A percentile compares a stretch with the other conserved stretches of the same genome.
Conservation (phyloP, 2,797 vertebrate species). For the Odontamblyopus rebecca region DNA sequence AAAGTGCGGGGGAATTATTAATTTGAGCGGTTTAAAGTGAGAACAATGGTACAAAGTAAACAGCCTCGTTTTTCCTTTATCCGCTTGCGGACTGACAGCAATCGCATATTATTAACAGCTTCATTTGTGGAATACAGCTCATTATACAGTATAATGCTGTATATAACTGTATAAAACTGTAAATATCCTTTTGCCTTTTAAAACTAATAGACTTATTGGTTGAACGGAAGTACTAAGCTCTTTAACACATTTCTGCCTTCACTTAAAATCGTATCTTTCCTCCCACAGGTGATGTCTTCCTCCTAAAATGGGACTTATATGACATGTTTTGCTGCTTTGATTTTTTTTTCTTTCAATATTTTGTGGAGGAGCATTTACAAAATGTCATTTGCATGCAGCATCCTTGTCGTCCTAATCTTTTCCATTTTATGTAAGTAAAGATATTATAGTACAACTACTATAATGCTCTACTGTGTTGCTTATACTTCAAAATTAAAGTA, state of each 20-base stretch:
- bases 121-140: not conserved
- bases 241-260: too few species aligned
- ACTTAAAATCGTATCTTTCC: conserved; percentile 20
- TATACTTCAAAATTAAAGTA: not conserved
- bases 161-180: too few species aligned
- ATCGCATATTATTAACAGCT: not conserved
- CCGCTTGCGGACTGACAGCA: not conserved
- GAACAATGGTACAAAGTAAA: conserved; percentile 59
- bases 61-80: not conserved
- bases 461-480: not conserved
- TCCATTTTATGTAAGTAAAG: conserved; percentile 67
- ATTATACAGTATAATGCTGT: not conserved
- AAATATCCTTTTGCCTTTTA: too few species aligned
- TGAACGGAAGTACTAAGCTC: too few species aligned
- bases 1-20: conserved; percentile 11
- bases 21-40: conserved; percentile 47
- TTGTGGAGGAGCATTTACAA: conserved; percentile 31
- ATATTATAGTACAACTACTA: not conserved
- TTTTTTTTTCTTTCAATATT: conserved; percentile 27
- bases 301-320: conserved; percentile 53
- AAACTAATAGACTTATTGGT: too few species aligned
- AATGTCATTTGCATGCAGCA: conserved; percentile 58
- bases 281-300: conserved; percentile 63
- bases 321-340: conserved; percentile 32
- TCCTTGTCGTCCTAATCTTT: conserved; percentile 60